Conservation (phyloP, 2,113 vertebrate genomes). For the Poecilia latipinna region DNA sequence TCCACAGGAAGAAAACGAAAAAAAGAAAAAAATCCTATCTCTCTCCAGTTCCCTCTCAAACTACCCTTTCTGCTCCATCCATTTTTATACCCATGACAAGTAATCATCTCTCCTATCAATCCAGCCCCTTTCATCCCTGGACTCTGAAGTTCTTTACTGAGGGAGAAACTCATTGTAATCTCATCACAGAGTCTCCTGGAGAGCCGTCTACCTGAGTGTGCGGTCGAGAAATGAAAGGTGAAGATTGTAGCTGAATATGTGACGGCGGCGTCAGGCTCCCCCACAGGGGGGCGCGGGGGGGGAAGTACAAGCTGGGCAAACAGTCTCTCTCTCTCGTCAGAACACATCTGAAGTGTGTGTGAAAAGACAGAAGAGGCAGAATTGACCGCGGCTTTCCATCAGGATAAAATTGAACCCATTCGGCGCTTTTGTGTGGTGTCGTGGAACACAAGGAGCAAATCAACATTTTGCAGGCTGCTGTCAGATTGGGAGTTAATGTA, state of each 20-base stretch:
- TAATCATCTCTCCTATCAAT: slow-evolving; percentile 81
- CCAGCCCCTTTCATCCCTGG: slow-evolving; percentile 74
- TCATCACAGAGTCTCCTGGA: slow-evolving; percentile 73
- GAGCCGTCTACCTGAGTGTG: slow-evolving; percentile 72
- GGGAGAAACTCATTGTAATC: slow-evolving; percentile 78
- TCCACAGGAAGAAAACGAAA: slow-evolving; percentile 31
- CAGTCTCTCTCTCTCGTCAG: slow-evolving; percentile 64
- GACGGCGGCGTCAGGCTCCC: slow-evolving; percentile 41
- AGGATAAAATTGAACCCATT: slow-evolving; percentile 60
- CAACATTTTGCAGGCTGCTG: slow-evolving; percentile 43
- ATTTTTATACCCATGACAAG: slow-evolving; percentile 80
- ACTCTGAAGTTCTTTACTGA: slow-evolving; percentile 73
- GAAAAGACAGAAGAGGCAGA: slow-evolving; percentile 43
- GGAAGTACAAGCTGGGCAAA: slow-evolving; percentile 63
- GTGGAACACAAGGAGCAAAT: slow-evolving; percentile 41
- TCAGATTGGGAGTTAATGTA: slow-evolving; percentile 50
- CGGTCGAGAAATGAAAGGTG: slow-evolving; percentile 73
- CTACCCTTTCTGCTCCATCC: slow-evolving; percentile 65
- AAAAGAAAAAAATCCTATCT: slow-evolving; percentile 69
- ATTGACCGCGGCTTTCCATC: slow-evolving; percentile 58
- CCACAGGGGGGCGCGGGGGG: neutral
- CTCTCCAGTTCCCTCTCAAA: slow-evolving; percentile 66
- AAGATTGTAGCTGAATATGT: slow-evolving; percentile 70
- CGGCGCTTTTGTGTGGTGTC: slow-evolving; percentile 33
- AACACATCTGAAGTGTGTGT: slow-evolving; percentile 60